Evolutionary conservation across 2,113 vertebrate species (phyloP).

Genomic region (Mobula birostris): DNA sequence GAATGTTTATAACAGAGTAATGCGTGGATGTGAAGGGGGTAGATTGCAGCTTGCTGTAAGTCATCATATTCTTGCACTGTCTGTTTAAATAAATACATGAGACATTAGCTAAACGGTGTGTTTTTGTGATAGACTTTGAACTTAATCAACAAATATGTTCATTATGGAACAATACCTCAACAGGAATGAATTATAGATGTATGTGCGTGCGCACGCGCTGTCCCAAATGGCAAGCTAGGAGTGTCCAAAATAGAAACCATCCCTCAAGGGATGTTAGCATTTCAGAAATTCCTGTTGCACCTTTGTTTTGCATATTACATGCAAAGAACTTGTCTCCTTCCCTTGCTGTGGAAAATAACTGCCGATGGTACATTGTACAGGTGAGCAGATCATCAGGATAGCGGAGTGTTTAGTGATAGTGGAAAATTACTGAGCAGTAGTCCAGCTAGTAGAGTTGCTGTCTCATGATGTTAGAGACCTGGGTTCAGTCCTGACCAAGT

Average conservation of each 20-base stretch:
- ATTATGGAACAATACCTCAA: background rate
- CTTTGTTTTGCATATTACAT: background rate
- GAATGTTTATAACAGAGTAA: too few species aligned
- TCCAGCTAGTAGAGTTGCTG: too few species aligned
- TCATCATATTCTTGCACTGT: too few species aligned
- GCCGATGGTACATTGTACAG: background rate
- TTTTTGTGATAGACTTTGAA: background rate
- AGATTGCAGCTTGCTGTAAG: too few species aligned
- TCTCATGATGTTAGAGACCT: too few species aligned
- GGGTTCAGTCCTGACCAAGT: too few species aligned
- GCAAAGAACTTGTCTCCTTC: background rate
- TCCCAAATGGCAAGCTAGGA: background rate
- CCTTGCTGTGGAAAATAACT: background rate
- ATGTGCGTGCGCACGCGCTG: background rate
- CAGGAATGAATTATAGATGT: constrained; percentile 10
- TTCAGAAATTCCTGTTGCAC: background rate
- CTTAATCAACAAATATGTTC: constrained; percentile 11
- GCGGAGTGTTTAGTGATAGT: background rate
- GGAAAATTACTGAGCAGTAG: background rate
- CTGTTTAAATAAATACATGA: background rate
- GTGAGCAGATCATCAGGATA: background rate
- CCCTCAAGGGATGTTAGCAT: background rate
- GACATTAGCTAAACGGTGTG: background rate
- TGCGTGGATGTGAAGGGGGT: too few species aligned
- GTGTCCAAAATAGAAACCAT: background rate